These are phyloP conservation scores for Macrochelys suwanniensis DNA, from an alignment of 2,797 vertebrate species.

Conservation along the genomic window DNA sequence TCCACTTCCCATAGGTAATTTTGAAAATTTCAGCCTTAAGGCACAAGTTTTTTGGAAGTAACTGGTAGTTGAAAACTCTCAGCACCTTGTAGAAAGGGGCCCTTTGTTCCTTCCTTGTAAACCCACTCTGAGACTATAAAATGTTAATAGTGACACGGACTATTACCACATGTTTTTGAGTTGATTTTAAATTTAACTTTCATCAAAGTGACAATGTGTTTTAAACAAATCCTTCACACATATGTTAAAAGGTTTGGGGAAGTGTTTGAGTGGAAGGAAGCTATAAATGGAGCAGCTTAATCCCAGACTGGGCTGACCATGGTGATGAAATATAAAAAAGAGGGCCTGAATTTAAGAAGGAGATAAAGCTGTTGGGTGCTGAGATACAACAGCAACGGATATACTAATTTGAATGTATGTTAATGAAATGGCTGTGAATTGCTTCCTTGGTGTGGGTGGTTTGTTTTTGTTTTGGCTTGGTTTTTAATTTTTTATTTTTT, in stretches of 20 bases:
- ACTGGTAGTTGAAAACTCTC: background rate
- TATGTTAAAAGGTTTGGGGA: background rate
- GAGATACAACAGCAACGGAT: background rate
- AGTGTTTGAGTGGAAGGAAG: background rate
- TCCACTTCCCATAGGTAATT: background rate
- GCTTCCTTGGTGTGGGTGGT: background rate
- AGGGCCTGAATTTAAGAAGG: background rate
- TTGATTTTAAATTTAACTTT: background rate
- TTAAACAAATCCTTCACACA: background rate
- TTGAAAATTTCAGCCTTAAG: background rate
- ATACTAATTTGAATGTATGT: background rate
- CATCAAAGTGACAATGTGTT: background rate
- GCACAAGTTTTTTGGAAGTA: background rate
- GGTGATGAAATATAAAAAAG: background rate
- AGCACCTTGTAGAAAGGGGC: background rate
- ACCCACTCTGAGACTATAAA: background rate
- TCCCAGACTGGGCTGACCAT: background rate
- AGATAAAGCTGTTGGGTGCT: background rate
- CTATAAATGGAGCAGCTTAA: background rate
- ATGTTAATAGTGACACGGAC: fast-evolving
- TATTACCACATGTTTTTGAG: background rate
- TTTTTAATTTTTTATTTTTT: background rate
- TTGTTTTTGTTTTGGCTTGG: background rate
- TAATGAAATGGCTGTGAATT: background rate
- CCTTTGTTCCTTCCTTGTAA: background rate